Evolutionary conservation across 2,797 vertebrate genomes (phyloP).

Genomic region (Takifugu ocellatus): DNA sequence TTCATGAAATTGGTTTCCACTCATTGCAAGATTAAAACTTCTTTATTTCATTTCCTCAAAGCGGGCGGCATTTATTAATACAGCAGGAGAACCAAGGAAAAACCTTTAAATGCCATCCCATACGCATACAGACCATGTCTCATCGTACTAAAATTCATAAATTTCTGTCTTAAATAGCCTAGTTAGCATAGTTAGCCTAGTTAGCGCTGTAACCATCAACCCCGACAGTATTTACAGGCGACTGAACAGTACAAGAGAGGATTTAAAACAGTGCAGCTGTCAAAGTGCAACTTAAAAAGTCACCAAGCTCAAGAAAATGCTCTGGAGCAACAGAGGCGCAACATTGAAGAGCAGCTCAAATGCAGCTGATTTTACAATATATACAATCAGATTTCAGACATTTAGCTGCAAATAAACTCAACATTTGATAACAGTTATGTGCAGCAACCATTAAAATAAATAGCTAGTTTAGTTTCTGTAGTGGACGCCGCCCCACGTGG

Average conservation of each 20-base stretch:
- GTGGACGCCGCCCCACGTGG: slow-evolving; percentile 8
- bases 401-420: slow-evolving; percentile 18
- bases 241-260: slow-evolving; percentile 9
- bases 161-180: slow-evolving; percentile 11
- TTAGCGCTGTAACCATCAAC: slow-evolving; percentile 8
- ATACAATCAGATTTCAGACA: slow-evolving; percentile 27
- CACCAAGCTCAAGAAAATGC: slow-evolving; percentile 39
- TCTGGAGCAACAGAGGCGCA: slow-evolving; percentile 15
- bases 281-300: slow-evolving; percentile 33
- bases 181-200: background rate
- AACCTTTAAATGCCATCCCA: background rate
- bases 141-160: background rate
- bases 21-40: slow-evolving; percentile 10
- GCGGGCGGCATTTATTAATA: slow-evolving; percentile 25
- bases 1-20: slow-evolving; percentile 29
- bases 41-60: slow-evolving; percentile 41
- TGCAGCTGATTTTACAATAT: slow-evolving; percentile 22
- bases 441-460: slow-evolving; percentile 40
- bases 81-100: slow-evolving; percentile 13
- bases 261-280: background rate
- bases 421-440: slow-evolving; percentile 17
- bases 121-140: background rate
- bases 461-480: slow-evolving; percentile 48
- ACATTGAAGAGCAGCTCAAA: slow-evolving; percentile 15
- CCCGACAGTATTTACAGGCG: slow-evolving; percentile 25